A percentile compares a stretch with the other conserved stretches of the same genome.
These are phyloP conservation scores for Oreochromis aureus DNA, from an alignment of 2,113 vertebrate species.

Conservation along the genomic window DNA sequence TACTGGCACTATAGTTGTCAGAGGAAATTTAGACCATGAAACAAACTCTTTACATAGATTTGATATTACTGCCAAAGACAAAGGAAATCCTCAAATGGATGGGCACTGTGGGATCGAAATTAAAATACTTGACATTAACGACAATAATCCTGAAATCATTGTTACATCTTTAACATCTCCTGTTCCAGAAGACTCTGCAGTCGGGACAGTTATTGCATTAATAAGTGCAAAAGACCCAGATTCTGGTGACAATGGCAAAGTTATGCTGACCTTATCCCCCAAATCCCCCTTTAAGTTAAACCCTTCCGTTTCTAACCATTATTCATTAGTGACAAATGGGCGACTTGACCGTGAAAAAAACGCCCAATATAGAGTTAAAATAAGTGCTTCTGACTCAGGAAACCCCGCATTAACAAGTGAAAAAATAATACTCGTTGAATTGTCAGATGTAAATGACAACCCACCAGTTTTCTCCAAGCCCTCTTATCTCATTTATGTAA, in stretches of 20 bases:
- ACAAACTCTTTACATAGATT: constrained; percentile 46
- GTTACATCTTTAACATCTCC: constrained; percentile 67
- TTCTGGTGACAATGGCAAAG: constrained; percentile 62
- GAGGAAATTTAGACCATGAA: constrained; percentile 65
- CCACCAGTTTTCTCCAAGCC: constrained; percentile 73
- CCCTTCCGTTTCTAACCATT: constrained; percentile 59
- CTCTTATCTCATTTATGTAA: constrained; percentile 45
- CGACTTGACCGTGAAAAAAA: constrained; percentile 60
- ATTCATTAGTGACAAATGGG: constrained; percentile 54
- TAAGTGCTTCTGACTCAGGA: constrained; percentile 75
- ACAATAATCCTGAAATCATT: constrained; percentile 71
- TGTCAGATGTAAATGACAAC: constrained; percentile 82
- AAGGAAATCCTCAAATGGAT: constrained; percentile 64
- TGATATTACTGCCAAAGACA: constrained; percentile 70
- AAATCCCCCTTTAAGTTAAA: constrained; percentile 55
- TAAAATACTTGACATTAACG: constrained; percentile 69
- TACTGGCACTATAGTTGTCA: constrained; percentile 54
- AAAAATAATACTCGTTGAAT: constrained; percentile 66
- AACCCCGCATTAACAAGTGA: constrained; percentile 72
- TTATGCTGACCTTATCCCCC: constrained; percentile 38
- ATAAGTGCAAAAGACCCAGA: constrained; percentile 67
- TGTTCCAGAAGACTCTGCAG: constrained; percentile 58
- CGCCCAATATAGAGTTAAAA: constrained; percentile 40
- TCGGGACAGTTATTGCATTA: constrained; percentile 71
- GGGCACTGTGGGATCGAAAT: constrained; percentile 62